Base-by-base conservation (phyloP, 2,888 invertebrate genomes). In the Eupithecia insigniata region DNA sequence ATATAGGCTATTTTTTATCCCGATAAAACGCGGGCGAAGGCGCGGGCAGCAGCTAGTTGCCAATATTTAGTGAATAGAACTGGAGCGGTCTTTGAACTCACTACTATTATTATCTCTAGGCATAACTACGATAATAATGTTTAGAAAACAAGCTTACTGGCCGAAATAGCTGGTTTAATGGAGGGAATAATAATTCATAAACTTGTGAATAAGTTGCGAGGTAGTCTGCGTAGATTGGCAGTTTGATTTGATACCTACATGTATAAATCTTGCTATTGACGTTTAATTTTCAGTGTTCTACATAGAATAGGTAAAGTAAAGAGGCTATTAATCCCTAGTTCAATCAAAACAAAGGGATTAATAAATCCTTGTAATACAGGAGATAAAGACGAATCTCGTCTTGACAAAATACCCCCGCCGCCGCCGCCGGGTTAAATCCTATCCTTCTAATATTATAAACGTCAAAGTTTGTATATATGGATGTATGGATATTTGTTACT, bases 41-140 rank as follows among this genome's bases (percentile, higher is more conserved):
- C n/a, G n/a, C n/a, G n/a, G n/a, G n/a, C n/a, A n/a, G n/a, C n/a
- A n/a, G n/a, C n/a, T n/a, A n/a, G n/a, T n/a, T 80, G 78, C 77
- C 75, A 72, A 77, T 84, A 80, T 88, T 85, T 84, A 89, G 87
- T 89, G 34, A 89, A 88, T 90, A 92, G 87, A 93, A 92, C 84
- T 92, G 78, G 91, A 86, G 83, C 92, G 91, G 90, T 88, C 92
- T 85, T 87, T 90, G 92, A 90, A 82, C 91, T 78, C 73, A 77
- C 78, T 71, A 84, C 86, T 89, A 88, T 89, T 90, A 92, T 90
- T 89, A 90, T 89, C 87, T 83, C 87, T 86, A 90, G 90, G 90
- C 88, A 86, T 83, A 90, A 88, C 86, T 83, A 79, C 85, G 67
- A 81, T 82, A 85, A 82, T 88, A 87, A 87, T 88, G 86, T 90